Conservation (phyloP, 2,797 vertebrate genomes). For the Malacoctenus gilli region DNA sequence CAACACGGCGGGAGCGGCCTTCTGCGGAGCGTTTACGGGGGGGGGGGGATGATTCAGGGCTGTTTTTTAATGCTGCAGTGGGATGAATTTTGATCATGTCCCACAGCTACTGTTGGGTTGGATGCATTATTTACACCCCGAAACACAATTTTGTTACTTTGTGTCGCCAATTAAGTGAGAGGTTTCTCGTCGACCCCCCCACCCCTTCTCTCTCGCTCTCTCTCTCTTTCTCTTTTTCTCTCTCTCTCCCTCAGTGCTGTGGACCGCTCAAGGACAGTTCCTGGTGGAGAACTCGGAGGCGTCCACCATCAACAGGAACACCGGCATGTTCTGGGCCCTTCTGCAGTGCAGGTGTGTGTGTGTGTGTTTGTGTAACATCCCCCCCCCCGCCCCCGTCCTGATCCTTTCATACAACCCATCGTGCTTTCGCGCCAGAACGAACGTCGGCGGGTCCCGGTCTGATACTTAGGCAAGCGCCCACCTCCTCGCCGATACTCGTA, state of each 20-base stretch:
- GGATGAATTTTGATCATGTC: slow-evolving; percentile 50
- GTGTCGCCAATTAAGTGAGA: slow-evolving; percentile 32
- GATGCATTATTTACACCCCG: slow-evolving; percentile 47
- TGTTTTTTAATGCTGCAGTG: slow-evolving; percentile 35
- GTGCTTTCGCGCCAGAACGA: too few relatives aligned
- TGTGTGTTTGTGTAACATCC: too few relatives aligned
- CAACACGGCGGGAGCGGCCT: slow-evolving; percentile 28
- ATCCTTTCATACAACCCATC: too few relatives aligned
- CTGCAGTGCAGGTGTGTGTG: slow-evolving; percentile 84
- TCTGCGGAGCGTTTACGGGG: slow-evolving; percentile 16
- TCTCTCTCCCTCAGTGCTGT: slow-evolving; percentile 77
- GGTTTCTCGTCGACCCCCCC: too few relatives aligned
- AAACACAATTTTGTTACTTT: slow-evolving; percentile 16
- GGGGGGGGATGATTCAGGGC: slow-evolving; percentile 23
- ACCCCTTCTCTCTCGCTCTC: too few relatives aligned
- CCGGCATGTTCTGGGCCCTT: slow-evolving; percentile 85
- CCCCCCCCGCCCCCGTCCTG: too few relatives aligned
- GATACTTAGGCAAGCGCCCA: too few relatives aligned
- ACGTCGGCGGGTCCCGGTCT: too few relatives aligned
- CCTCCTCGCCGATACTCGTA: too few relatives aligned
- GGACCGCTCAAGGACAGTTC: slow-evolving; percentile 86
- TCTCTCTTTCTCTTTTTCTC: too few relatives aligned
- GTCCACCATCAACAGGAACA: slow-evolving; percentile 85
- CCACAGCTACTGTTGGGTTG: slow-evolving; percentile 22
- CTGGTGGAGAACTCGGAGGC: slow-evolving; percentile 84